These are phyloP conservation scores for Megalops atlanticus DNA, from an alignment of 2,113 vertebrate species.

Conservation along the genomic window DNA sequence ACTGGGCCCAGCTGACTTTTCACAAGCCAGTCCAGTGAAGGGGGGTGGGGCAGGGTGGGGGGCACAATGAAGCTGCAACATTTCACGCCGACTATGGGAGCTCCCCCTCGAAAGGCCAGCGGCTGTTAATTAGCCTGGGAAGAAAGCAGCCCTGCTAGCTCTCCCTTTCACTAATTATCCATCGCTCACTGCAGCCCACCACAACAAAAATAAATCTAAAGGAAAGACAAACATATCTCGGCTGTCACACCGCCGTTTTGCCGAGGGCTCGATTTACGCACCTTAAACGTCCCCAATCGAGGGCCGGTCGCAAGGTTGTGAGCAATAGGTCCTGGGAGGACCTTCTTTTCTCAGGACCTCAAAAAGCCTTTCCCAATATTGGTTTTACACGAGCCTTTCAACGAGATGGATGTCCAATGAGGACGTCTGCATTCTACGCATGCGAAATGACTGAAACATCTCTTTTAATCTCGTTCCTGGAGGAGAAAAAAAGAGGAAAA, in stretches of 20 bases:
- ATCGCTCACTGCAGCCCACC: slow-evolving; percentile 71
- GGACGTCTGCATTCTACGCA: background rate
- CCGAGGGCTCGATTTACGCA: slow-evolving; percentile 45
- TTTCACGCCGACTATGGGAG: slow-evolving; percentile 64
- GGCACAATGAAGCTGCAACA: slow-evolving; percentile 83
- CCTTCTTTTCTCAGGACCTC: slow-evolving; percentile 52
- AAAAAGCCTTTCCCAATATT: slow-evolving; percentile 55
- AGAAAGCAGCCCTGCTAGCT: slow-evolving; percentile 75
- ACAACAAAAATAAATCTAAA: slow-evolving; percentile 78
- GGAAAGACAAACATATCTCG: slow-evolving; percentile 76
- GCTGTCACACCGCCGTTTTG: slow-evolving; percentile 75
- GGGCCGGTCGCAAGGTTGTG: slow-evolving; percentile 68
- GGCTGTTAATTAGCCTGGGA: slow-evolving; percentile 86
- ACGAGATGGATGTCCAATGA: slow-evolving; percentile 41
- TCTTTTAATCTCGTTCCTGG: background rate
- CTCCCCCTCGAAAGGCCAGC: slow-evolving; percentile 65
- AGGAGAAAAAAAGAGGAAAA: background rate
- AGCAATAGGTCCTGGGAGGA: slow-evolving; percentile 56
- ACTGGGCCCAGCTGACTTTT: slow-evolving; percentile 80
- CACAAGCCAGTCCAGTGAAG: slow-evolving; percentile 83
- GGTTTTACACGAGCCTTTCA: slow-evolving; percentile 51
- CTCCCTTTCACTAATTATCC: slow-evolving; percentile 72
- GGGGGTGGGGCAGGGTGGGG: slow-evolving; percentile 24
- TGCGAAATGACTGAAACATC: background rate
- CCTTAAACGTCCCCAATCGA: slow-evolving; percentile 73